Base-by-base conservation (phyloP, 2,797 vertebrate genomes). In the Mus caroli region DNA sequence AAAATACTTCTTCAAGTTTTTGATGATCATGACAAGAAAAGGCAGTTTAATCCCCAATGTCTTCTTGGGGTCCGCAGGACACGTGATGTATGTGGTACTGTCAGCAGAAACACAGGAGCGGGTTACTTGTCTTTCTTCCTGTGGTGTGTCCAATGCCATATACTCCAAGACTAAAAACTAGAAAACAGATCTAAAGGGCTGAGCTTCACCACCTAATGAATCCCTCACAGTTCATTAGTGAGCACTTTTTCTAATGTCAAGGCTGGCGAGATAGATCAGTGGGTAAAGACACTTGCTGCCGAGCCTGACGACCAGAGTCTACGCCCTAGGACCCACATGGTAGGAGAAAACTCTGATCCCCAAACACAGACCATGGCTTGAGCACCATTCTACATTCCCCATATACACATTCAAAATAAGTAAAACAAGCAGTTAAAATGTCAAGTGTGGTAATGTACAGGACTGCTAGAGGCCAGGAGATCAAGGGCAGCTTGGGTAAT, bases 1-100 rank as follows among this genome's bases (percentile, higher is more conserved):
- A 98, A 99, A 99, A 97, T 99, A 99, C 95, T 99, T 99, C 98
- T 99, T 99, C 89, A 99, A 98, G 97, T 99, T 99, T 97, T 99
- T 99, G 97, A 99, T 99, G 95, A 99, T 99, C 99, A 99, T 99
- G 87, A 99, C 99, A 52, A 99, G 98, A 97, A 99, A 99, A 13
- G 99, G 99, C 78, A 99, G 99, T 96, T 99, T 99, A 98, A 99
- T 99, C 43, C 99, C 99, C 94, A 99, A 92, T 0, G 99, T 99
- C 98, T 99, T 99, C 98, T 99, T 99, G 12, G 99, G 99, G 98
- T 99, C 99, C 88, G 99, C 99, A 31, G 99, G 99, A 96, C 99
- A 99, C 0, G 99, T 99, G 97, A 99, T 99, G 89, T 99, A 99
- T 0, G 99, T 99, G 86, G 99, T 99, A 97, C 99, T 99, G 97